Conservation (phyloP, 2,113 vertebrate genomes). For the human region DNA sequence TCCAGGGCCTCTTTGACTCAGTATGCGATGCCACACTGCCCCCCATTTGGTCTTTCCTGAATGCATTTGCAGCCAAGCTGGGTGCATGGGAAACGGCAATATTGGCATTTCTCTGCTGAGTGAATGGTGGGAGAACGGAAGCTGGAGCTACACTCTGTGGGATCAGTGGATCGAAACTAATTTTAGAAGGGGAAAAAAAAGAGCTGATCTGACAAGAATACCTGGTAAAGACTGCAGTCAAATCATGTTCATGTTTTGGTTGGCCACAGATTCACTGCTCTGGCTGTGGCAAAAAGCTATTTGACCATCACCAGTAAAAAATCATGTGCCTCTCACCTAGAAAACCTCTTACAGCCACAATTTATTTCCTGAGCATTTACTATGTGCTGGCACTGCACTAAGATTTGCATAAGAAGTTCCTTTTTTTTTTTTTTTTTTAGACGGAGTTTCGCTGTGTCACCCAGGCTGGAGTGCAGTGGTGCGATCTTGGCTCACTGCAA, state of each 20-base stretch:
- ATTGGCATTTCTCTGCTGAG: not conserved
- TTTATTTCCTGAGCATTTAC: not conserved
- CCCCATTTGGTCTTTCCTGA: not conserved
- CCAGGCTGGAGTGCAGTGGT: too few relatives aligned
- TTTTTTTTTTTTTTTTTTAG: not conserved
- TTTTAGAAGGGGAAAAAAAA: not conserved
- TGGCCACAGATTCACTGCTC: too few relatives aligned
- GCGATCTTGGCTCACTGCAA: too few relatives aligned
- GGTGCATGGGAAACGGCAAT: not conserved
- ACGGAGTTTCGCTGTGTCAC: too few relatives aligned
- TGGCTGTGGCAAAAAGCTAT: fast-evolving
- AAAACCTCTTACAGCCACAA: not conserved
- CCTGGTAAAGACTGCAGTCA: not conserved
- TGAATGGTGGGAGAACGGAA: not conserved
- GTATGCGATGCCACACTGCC: not conserved
- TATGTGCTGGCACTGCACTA: not conserved
- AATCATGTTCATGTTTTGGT: not conserved
- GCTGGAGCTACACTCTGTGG: fast-evolving
- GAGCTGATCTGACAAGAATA: not conserved
- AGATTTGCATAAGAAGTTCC: not conserved
- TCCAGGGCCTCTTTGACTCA: not conserved
- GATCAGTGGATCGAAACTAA: not conserved
- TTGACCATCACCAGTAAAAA: not conserved
- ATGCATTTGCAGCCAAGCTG: not conserved
- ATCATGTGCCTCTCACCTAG: fast-evolving